These are phyloP conservation scores for Achroia grisella DNA, from an alignment of 1,140 invertebrate genomes.

Conservation along the genomic window DNA sequence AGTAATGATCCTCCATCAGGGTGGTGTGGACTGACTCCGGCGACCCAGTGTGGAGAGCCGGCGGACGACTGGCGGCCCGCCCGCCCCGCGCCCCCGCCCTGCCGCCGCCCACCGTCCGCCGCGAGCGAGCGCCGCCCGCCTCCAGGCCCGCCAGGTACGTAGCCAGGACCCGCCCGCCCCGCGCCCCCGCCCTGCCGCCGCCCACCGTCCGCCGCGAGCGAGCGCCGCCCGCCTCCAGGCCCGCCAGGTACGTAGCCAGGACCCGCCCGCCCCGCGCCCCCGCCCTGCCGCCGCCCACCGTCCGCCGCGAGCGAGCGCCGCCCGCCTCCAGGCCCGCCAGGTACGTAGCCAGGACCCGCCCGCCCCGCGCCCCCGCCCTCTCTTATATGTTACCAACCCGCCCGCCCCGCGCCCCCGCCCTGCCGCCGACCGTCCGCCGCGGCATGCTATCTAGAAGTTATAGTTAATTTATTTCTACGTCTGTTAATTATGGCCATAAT, in stretches of 20 bases:
- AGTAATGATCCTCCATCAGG: conserved; percentile 31
- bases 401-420: too few relatives aligned
- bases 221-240: conserved; percentile 9
- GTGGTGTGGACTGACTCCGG: conserved; percentile 65
- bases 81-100: background rate
- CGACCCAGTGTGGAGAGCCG: conserved; percentile 64
- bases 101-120: background rate
- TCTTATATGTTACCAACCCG: too few relatives aligned
- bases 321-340: conserved; percentile 21
- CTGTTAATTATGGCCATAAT: too few relatives aligned
- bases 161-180: background rate
- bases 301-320: background rate
- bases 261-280: background rate
- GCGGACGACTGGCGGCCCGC: conserved; percentile 1
- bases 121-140: conserved; percentile 4
- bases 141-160: conserved; percentile 25
- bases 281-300: conserved; percentile 1
- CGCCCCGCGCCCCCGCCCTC: background rate
- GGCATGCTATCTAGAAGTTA: too few relatives aligned
- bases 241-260: conserved; percentile 27
- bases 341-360: conserved; percentile 8
- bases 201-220: background rate
- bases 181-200: background rate
- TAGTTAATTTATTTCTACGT: too few relatives aligned
- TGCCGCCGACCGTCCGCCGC: background rate